These are phyloP conservation scores for Phataginus tricuspis DNA, from an alignment of 2,797 vertebrate genomes.

Conservation along the genomic window DNA sequence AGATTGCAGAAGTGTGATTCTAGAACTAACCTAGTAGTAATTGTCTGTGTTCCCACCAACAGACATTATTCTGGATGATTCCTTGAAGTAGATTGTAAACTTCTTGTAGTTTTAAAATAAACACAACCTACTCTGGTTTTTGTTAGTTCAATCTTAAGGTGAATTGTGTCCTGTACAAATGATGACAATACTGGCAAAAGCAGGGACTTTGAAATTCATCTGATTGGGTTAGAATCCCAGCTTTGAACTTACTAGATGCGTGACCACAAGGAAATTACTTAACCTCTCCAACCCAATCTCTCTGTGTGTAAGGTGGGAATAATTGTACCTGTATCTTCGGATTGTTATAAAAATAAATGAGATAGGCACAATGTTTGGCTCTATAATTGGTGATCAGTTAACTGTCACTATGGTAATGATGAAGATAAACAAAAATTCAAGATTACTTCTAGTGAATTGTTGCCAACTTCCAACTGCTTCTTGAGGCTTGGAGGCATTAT, in stretches of 20 bases:
- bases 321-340: background rate
- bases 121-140: background rate
- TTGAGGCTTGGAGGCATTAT: background rate
- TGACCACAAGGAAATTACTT: background rate
- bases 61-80: background rate
- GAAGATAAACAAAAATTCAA: conserved; percentile 8
- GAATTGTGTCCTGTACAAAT: background rate
- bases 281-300: background rate
- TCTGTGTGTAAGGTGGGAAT: background rate
- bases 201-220: background rate
- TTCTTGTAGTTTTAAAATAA: background rate
- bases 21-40: background rate
- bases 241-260: background rate
- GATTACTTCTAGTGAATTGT: background rate
- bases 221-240: background rate
- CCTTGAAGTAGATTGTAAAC: background rate
- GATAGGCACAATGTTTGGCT: background rate
- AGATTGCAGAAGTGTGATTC: background rate
- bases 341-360: background rate
- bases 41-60: background rate
- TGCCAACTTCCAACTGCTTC: background rate
- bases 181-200: background rate
- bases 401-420: background rate
- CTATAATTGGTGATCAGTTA: background rate
- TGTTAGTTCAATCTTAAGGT: background rate